phyloP scores from a whole-genome alignment of 2,888 invertebrate genomes.

The Eristalinus aeneus region DNA sequence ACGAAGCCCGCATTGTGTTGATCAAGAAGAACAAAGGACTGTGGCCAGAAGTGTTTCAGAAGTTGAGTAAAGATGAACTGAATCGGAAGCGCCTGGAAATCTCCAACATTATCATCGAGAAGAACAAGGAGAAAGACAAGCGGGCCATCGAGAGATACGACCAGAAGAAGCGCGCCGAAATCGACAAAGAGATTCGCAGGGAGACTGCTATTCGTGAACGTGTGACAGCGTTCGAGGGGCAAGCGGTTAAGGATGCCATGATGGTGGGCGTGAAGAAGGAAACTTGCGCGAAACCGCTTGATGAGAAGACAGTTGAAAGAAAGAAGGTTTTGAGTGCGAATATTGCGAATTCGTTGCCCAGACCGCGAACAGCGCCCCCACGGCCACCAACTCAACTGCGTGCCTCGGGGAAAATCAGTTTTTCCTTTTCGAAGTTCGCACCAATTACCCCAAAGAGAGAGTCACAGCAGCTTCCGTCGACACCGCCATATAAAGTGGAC shows the following conservation, averaged over 20 bases:
- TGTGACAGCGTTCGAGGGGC: constrained; percentile 76
- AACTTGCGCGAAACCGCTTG: constrained; percentile 22
- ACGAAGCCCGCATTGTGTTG: constrained; percentile 78
- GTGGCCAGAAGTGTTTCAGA: constrained; percentile 78
- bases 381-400: constrained; percentile 75
- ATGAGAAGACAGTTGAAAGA: constrained; percentile 46
- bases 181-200: constrained; percentile 77
- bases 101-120: constrained; percentile 76
- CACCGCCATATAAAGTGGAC: neutral
- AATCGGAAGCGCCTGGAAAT: constrained; percentile 77
- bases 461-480: constrained; percentile 73
- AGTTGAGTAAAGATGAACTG: constrained; percentile 76
- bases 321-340: constrained; percentile 46
- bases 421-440: constrained; percentile 76
- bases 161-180: constrained; percentile 77
- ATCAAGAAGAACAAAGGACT: constrained; percentile 77
- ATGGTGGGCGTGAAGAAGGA: constrained; percentile 61
- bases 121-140: constrained; percentile 78
- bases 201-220: constrained; percentile 78
- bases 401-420: constrained; percentile 76
- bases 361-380: neutral
- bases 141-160: constrained; percentile 76
- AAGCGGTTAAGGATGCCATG: constrained; percentile 71
- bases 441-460: constrained; percentile 78
- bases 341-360: constrained; percentile 9